phyloP scores from a whole-genome alignment of 2,113 vertebrate genomes.

The Ailuropoda melanoleuca region DNA sequence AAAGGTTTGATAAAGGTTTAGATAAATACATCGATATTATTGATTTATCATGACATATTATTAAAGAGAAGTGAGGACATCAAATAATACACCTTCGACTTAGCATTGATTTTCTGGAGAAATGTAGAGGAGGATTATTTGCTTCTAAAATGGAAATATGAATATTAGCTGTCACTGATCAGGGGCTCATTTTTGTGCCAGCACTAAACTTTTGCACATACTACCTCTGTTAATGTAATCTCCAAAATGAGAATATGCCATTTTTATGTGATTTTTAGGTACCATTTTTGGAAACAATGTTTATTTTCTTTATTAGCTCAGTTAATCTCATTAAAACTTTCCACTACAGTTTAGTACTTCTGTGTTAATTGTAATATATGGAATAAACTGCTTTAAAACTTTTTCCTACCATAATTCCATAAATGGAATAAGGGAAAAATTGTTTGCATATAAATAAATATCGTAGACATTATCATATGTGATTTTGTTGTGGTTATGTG shows the following conservation, averaged over 20 bases:
- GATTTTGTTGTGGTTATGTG: background rate
- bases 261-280: background rate
- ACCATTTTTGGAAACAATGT: background rate
- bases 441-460: background rate
- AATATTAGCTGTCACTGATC: background rate
- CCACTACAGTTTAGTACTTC: background rate
- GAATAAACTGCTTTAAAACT: background rate
- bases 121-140: background rate
- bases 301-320: background rate
- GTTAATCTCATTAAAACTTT: constrained; percentile 25
- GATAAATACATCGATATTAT: background rate
- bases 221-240: background rate
- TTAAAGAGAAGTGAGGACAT: background rate
- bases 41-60: background rate
- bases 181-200: background rate
- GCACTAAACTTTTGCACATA: background rate
- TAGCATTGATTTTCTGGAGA: background rate
- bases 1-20: background rate
- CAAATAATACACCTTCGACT: background rate
- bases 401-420: background rate
- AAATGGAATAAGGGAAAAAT: background rate
- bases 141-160: background rate
- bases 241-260: constrained; percentile 12
- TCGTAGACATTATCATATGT: background rate
- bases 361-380: background rate